These are phyloP conservation scores for Porites evermanni DNA, from an alignment of 92 coral and sea anemone genomes.

Conservation along the genomic window DNA sequence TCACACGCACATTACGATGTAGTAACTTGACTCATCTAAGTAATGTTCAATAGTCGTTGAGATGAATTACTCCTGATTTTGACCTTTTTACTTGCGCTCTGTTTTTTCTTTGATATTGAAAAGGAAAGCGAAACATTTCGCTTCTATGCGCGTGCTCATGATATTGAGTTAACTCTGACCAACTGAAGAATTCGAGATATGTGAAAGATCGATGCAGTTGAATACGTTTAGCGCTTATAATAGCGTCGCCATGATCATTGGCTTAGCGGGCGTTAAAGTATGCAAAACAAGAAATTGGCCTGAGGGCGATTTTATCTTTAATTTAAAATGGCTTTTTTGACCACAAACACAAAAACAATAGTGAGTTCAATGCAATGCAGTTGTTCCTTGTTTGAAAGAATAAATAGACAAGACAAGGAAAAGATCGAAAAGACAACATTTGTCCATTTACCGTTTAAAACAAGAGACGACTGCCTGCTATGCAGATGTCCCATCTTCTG, in stretches of 20 bases:
- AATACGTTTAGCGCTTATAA: background rate
- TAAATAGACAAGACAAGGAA: too few relatives aligned
- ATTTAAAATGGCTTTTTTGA: background rate
- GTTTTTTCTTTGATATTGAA: background rate
- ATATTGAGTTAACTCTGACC: background rate
- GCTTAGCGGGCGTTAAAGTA: background rate
- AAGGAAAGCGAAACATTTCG: conserved; percentile 4
- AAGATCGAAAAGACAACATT: too few relatives aligned
- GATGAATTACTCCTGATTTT: too few relatives aligned
- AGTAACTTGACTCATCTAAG: too few relatives aligned
- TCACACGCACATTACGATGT: too few relatives aligned
- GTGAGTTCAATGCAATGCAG: too few relatives aligned
- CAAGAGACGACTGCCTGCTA: too few relatives aligned
- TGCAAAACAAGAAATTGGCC: conserved; percentile 23
- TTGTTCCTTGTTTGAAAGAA: too few relatives aligned
- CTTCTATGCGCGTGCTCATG: conserved; percentile 8
- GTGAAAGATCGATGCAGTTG: background rate
- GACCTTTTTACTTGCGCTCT: background rate
- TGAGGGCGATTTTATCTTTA: background rate
- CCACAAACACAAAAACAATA: too few relatives aligned
- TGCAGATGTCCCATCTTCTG: too few relatives aligned
- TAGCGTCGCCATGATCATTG: background rate
- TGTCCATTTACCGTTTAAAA: too few relatives aligned
- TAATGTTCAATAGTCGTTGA: background rate
- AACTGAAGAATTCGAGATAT: background rate